Base-by-base conservation (phyloP, 2,888 invertebrate species). In the Notodromas monacha region DNA sequence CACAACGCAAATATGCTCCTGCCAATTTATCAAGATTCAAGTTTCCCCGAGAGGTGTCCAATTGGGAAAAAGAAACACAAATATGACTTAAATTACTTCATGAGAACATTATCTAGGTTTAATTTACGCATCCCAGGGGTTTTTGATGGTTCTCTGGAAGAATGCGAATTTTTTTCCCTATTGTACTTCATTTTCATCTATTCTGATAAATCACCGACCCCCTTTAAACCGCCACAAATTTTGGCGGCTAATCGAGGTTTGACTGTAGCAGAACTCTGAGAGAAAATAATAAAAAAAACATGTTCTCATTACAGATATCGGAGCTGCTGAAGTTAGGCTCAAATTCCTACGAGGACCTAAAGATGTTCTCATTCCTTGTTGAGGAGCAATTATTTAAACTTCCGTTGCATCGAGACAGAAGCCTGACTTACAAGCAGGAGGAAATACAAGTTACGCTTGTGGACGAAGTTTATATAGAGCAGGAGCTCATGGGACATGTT, bases 321-420 rank as follows among this genome's bases (percentile, higher is more conserved):
- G 84, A 89, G 51, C 59, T 96, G 34, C 69, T 89, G 50, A 96
- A 96, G 55, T 60, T 96, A 35, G 96, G 89, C 15, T 76, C 77
- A 3, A 62, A 79, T 45, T 62, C 54, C 44, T 79, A 62, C 47
- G 74, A 79, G 45, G 79, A 81, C 43, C 61, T 92, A 54, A 74
- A 77, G 47, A 68, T 70, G 48, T 81, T 96, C 52, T 76, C 81
- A 10, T 59, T 66, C 39, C 67, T 68, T 40, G 62, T 96, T 34
- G 92, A 96, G 50, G 89, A 96, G 52, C 65, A 79, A 5, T 57
- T 96, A 38, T 86, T 84, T 50, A 62, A 63, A 31, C 55, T 86
- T 40, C 52, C 65, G 4, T 76, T 76, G 15, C 69, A 77, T 45
- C 58, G 81, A 31, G 81, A 81, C 47, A 62, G 77, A 33, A 76